Conservation (phyloP, 2,888 invertebrate species). For the Sinopyrophorus schimmeli region DNA sequence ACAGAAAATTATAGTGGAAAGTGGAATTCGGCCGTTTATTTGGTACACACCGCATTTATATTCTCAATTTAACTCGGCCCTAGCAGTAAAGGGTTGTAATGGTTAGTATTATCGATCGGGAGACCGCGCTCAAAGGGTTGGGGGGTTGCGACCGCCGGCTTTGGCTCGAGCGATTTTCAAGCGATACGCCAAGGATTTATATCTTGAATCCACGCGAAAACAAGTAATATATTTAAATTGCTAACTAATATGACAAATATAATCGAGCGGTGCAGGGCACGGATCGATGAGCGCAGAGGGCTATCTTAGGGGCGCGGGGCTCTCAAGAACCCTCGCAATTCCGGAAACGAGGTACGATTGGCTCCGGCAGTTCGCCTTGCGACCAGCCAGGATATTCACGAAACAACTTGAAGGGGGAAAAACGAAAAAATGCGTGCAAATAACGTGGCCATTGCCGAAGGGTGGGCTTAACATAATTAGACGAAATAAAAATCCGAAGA, state of each 20-base stretch:
- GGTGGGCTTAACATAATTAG: constrained; percentile 41
- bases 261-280: constrained; percentile 40
- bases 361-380: constrained; percentile 37
- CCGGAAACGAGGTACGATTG: constrained; percentile 38
- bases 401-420: constrained; percentile 38
- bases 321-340: constrained; percentile 35
- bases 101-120: constrained; percentile 40
- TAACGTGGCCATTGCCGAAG: constrained; percentile 38
- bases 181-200: constrained; percentile 36
- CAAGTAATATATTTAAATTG: constrained; percentile 40
- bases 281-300: constrained; percentile 36
- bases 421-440: constrained; percentile 39
- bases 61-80: constrained; percentile 43
- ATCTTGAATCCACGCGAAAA: constrained; percentile 40
- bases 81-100: constrained; percentile 40
- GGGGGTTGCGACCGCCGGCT: constrained; percentile 25
- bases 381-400: constrained; percentile 38
- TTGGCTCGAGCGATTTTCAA: constrained; percentile 28
- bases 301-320: constrained; percentile 31
- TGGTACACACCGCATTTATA: constrained; percentile 40
- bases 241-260: constrained; percentile 42
- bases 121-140: constrained; percentile 11
- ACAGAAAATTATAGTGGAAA: constrained; percentile 17
- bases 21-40: constrained; percentile 27
- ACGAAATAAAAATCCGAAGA: constrained; percentile 29